These are phyloP conservation scores for Chelonia mydas DNA, from an alignment of 2,797 vertebrate species.

Conservation along the genomic window DNA sequence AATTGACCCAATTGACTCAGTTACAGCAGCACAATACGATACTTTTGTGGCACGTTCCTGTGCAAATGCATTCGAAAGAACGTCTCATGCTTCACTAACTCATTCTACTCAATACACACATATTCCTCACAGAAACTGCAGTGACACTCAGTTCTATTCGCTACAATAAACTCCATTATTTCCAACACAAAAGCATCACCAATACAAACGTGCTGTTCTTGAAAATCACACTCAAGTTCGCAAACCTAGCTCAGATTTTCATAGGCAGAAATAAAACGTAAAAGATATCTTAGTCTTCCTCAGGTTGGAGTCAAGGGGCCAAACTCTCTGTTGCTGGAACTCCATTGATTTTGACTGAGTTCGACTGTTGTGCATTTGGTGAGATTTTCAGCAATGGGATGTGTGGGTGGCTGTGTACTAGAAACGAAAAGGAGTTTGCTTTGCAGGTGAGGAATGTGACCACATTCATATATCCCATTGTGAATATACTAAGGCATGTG, in stretches of 20 bases:
- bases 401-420: not conserved
- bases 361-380: not conserved
- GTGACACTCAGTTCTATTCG: not conserved
- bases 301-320: not conserved
- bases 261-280: not conserved
- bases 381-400: not conserved
- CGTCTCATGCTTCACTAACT: no score
- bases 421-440: not conserved
- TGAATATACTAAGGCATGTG: no score
- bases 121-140: no score
- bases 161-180: not conserved
- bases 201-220: accelerated
- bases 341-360: not conserved
- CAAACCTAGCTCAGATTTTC: not conserved
- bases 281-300: not conserved
- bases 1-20: not conserved
- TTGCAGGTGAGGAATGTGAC: not conserved
- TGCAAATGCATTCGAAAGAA: no score
- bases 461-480: not conserved
- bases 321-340: not conserved
- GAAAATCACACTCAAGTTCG: not conserved
- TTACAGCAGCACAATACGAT: not conserved
- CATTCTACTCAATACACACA: no score
- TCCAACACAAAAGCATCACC: not conserved
- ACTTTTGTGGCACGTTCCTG: no score